Base-by-base conservation (phyloP, 1,140 invertebrate species). In the Parapsyche elsis region DNA sequence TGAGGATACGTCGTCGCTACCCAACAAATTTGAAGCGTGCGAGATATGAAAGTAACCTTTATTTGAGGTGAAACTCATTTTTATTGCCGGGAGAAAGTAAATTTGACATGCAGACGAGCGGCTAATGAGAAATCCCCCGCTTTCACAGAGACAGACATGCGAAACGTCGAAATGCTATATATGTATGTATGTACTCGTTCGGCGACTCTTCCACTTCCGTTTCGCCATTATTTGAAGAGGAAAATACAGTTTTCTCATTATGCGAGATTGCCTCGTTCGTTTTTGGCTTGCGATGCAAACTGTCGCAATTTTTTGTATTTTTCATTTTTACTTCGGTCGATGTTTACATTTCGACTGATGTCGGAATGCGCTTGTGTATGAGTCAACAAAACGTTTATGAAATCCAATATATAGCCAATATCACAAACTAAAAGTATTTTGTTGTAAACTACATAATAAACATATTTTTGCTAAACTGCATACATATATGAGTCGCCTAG, bases 61-160 rank as follows among this genome's bases (percentile, higher is more conserved):
- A 77, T 77, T 77, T 77, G 75, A 77, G 57, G 75, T 44, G 75
- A 77, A 77, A 44, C 75, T 77, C 75, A 64, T 77, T 77, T 77
- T 77, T 77, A 64, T 77, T 64, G 12, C 19, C 24, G 0, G 24
- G 24, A 12, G 64, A 67, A 67, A 67, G 24, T 53, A 16, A 53
- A 75, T 75, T 75, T 75, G 71, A 75, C 71, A 75, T 53, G 71
- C n/a, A 44, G 38, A 38, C 46, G n/a, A 23, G 44, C 21, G 71
- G 71, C 53, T 77, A 77, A 77, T 77, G 75, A 77, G 75, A 77
- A 77, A 64, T 64, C 38, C 57, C 61, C 19, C 57, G 19, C 71
- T n/a, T 16, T 61, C 57, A 38, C 30, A 38, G 30, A 38, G 30
- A 38, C 30, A 38, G 30, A 38, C 30, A 38, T 38, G 30, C 30